Conservation (phyloP, 2,888 invertebrate genomes). For the Platycheirus rosarum region DNA sequence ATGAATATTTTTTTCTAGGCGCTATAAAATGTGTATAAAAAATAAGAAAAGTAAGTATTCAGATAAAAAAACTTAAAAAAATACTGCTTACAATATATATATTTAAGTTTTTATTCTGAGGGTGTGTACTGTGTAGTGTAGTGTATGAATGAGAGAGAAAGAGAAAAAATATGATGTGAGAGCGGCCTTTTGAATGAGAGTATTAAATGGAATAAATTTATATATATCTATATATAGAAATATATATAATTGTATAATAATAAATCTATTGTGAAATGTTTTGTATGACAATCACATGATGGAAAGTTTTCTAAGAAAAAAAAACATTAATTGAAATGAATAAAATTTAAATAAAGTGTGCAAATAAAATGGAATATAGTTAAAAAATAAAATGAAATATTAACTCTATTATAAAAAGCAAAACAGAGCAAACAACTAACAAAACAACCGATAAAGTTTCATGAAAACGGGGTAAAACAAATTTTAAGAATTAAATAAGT, state of each 20-base stretch:
- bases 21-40: slow-evolving; percentile 65
- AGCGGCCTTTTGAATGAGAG: slow-evolving; percentile 71
- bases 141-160: slow-evolving; percentile 58
- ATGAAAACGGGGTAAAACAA: slow-evolving; percentile 72
- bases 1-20: slow-evolving; percentile 60
- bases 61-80: slow-evolving; percentile 44
- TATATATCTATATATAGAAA: slow-evolving; percentile 54
- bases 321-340: slow-evolving; percentile 44
- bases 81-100: slow-evolving; percentile 33
- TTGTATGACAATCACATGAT: slow-evolving; percentile 83
- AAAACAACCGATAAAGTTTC: slow-evolving; percentile 67
- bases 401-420: slow-evolving; percentile 32
- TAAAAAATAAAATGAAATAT: slow-evolving; percentile 40
- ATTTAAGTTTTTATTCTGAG: slow-evolving; percentile 57
- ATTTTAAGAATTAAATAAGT: slow-evolving; percentile 64
- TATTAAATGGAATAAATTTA: slow-evolving; percentile 58
- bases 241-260: slow-evolving; percentile 79
- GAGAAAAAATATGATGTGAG: slow-evolving; percentile 57
- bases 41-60: slow-evolving; percentile 44
- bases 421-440: slow-evolving; percentile 54
- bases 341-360: slow-evolving; percentile 63
- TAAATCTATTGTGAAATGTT: slow-evolving; percentile 83
- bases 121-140: slow-evolving; percentile 20
- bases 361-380: slow-evolving; percentile 23
- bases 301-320: slow-evolving; percentile 75